phyloP scores from a whole-genome alignment of 2,888 invertebrate genomes.

The Heteromurus nitidus region DNA sequence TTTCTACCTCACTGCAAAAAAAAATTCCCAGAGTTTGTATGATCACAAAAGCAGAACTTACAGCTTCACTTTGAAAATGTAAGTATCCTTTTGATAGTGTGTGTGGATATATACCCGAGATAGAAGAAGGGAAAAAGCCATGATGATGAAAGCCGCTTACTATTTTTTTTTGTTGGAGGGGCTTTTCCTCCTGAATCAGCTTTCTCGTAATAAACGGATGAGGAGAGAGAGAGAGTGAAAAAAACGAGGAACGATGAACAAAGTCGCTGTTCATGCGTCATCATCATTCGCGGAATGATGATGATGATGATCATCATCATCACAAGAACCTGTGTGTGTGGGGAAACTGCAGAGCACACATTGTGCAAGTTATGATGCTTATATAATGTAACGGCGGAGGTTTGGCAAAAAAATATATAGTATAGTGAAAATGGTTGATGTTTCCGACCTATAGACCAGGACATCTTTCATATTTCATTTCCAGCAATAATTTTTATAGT shows the following conservation, averaged over 20 bases:
- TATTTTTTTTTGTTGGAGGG: not conserved
- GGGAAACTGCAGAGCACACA: not conserved
- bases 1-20: not conserved
- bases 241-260: not conserved
- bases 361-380: not conserved
- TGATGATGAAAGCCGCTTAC: slow-evolving; percentile 8
- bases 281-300: not conserved
- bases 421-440: not conserved
- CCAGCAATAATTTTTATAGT: not conserved
- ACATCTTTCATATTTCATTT: not conserved
- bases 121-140: not conserved
- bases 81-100: not conserved
- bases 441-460: not conserved
- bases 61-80: not conserved
- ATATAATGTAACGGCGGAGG: no score
- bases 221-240: not conserved
- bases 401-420: not conserved
- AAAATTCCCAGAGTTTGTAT: not conserved
- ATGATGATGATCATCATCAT: not conserved
- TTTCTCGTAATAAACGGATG: not conserved
- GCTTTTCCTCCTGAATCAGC: not conserved
- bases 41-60: not conserved
- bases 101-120: not conserved
- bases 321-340: not conserved
- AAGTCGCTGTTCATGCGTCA: not conserved